phyloP scores from a whole-genome alignment of 2,888 invertebrate species.

The Drosophila limbata region DNA sequence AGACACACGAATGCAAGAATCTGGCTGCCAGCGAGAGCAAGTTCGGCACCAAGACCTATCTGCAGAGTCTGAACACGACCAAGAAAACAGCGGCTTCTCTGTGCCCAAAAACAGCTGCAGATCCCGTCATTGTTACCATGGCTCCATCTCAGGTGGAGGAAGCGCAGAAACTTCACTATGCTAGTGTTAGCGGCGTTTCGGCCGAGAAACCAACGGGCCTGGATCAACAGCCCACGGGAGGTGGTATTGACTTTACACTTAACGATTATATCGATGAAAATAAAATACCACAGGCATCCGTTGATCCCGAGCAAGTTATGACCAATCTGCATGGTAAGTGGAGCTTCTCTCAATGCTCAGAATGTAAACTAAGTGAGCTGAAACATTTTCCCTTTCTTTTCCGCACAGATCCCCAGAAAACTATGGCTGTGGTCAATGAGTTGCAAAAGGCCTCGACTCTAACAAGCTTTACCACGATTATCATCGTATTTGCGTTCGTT shows the following conservation, averaged over 20 bases:
- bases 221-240: constrained; percentile 64
- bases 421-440: constrained; percentile 74
- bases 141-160: constrained; percentile 67
- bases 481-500: constrained; percentile 63
- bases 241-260: constrained; percentile 73
- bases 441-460: constrained; percentile 72
- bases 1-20: constrained; percentile 87
- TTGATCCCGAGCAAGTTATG: constrained; percentile 81
- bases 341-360: not conserved
- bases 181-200: constrained; percentile 62
- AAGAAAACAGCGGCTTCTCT: constrained; percentile 79
- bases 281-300: constrained; percentile 82
- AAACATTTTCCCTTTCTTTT: no score
- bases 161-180: constrained; percentile 70
- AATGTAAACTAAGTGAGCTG: not conserved
- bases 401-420: constrained; percentile 78
- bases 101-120: constrained; percentile 78
- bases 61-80: constrained; percentile 83
- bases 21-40: constrained; percentile 76
- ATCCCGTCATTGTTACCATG: constrained; percentile 75
- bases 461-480: constrained; percentile 46
- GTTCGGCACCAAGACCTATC: constrained; percentile 80
- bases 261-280: constrained; percentile 79
- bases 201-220: constrained; percentile 34
- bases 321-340: constrained; percentile 78